Base-by-base conservation (phyloP, 2,113 vertebrate genomes). In the Circaetus gallicus region DNA sequence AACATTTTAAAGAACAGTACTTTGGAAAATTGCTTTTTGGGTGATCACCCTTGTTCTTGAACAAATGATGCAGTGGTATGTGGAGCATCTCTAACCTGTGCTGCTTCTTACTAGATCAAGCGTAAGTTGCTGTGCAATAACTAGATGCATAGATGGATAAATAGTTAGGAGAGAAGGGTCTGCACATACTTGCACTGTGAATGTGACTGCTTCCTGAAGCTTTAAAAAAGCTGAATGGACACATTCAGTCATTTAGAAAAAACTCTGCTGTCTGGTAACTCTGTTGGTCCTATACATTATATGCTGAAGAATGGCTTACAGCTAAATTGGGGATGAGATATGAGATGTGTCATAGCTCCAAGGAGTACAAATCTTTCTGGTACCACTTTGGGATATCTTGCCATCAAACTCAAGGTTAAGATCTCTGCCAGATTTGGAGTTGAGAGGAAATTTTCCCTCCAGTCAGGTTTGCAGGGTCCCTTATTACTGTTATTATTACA, bases 31-130 rank as follows among this genome's bases (percentile, higher is more conserved):
- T 19, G 10, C 11, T 76, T 77, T 55, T 18, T 19, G 6, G 2
- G 55, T 2, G 18, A 8, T 2, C 2, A 3, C 21, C 31, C 0
- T 34, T 40, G 47, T 32, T 66, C 42, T n/a, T 22, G 72, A 56
- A n/a, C 28, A 36, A 15, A 10, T 10, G 11, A 26, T n/a, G 31
- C 34, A 3, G 5, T 12, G 45, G 21, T 32, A 49, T 18, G 19
- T 12, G 4, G 17, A 47, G 32, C 62, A 43, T 20, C 29, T 36
- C 18, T 9, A 36, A 0, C 32, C 28, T 16, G 40, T 11, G 58
- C 36, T 89, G 28, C 16, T 53, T 9, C 29, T 6, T 19, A 3
- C 20, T 9, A 0, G 1, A 1, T 4, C 32, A 18, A 56, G 45
- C 34, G 19, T 22, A 8, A 53, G 22, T 49, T 0, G 1, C 82